Evolutionary conservation across 2,113 vertebrate genomes (phyloP).

Genomic region (Leptodactylus fuscus): DNA sequence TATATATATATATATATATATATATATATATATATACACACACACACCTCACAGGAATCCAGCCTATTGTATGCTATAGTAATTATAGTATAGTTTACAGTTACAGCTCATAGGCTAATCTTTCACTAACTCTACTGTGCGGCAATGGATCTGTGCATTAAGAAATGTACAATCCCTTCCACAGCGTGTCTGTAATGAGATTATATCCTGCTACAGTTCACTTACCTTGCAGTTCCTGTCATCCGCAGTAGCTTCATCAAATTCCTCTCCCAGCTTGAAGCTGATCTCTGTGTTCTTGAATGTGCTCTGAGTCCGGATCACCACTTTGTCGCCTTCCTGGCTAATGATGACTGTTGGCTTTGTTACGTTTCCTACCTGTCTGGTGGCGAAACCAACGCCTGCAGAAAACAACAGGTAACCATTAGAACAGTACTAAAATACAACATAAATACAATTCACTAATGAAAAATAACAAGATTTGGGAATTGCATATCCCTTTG

Average conservation of each 20-base stretch:
- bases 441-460: neutral
- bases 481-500: too few relatives aligned
- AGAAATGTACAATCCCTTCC: neutral
- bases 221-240: constrained; percentile 93
- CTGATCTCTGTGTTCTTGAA: constrained; percentile 92
- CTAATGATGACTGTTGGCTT: constrained; percentile 91
- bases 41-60: too few relatives aligned
- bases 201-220: neutral
- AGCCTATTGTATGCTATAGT: too few relatives aligned
- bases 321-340: constrained; percentile 86
- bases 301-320: constrained; percentile 85
- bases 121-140: neutral
- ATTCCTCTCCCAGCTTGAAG: constrained; percentile 92
- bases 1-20: too few relatives aligned
- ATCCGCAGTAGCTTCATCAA: constrained; percentile 88
- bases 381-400: constrained; percentile 91
- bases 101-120: neutral
- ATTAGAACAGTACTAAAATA: neutral
- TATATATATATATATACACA: too few relatives aligned
- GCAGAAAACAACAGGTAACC: constrained; percentile 1
- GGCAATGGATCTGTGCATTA: neutral
- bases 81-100: too few relatives aligned
- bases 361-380: constrained; percentile 91
- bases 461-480: too few relatives aligned
- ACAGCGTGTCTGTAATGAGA: neutral